Percentiles rank a stretch among this genome's conserved stretches.
phyloP scores from a whole-genome alignment of 2,888 invertebrate species.

The Onthophagus sagittarius region DNA sequence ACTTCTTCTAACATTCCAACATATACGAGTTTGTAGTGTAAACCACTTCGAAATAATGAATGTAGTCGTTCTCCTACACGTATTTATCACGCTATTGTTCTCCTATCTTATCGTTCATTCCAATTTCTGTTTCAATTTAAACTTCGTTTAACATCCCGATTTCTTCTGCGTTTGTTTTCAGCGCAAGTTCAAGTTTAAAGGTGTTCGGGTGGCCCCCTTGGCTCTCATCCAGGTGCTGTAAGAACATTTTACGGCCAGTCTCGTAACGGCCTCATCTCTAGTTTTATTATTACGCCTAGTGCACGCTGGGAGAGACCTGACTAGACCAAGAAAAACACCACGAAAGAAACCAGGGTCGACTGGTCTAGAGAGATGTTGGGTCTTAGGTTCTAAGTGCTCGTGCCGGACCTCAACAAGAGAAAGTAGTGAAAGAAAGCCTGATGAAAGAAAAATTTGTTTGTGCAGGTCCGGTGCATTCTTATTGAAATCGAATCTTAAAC shows the following conservation, averaged over 20 bases:
- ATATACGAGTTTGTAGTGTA: no score
- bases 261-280: not conserved
- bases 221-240: not conserved
- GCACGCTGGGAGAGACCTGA: not conserved
- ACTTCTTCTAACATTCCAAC: no score
- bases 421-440: constrained; percentile 8
- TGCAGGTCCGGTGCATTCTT: not conserved
- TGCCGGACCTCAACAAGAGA: constrained; percentile 6
- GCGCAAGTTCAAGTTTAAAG: not conserved
- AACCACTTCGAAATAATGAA: no score
- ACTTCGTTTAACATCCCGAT: not conserved
- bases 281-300: not conserved
- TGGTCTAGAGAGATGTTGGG: not conserved
- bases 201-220: not conserved
- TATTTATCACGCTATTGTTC: not conserved
- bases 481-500: not conserved
- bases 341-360: not conserved
- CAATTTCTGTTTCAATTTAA: not conserved
- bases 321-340: not conserved
- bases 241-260: not conserved
- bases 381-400: constrained; percentile 9
- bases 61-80: not conserved
- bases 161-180: not conserved
- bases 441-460: not conserved
- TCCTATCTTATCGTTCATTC: not conserved